Evolutionary conservation across 1,140 invertebrate genomes (phyloP).

Genomic region (Drosophila trapezifrons): DNA sequence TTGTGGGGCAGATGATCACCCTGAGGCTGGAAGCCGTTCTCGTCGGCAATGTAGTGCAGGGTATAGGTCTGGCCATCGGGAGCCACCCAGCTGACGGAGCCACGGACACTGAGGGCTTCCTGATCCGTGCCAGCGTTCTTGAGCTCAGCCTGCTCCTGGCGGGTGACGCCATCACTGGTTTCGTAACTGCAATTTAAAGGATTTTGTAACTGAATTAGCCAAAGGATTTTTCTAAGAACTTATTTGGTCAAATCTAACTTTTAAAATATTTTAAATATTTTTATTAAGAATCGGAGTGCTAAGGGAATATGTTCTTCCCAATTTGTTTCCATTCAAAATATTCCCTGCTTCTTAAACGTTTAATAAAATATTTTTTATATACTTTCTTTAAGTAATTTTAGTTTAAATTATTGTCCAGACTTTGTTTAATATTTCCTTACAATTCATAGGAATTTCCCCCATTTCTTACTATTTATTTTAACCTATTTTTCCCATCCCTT

Average conservation of each 20-base stretch:
- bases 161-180: conserved; percentile 88
- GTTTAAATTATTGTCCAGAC: no score
- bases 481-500: not conserved
- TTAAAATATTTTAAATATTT: not conserved
- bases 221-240: not conserved
- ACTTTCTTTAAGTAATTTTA: not conserved
- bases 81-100: conserved; percentile 88
- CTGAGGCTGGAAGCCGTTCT: conserved; percentile 89
- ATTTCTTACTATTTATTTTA: not conserved
- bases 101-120: conserved; percentile 86
- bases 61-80: conserved; percentile 88
- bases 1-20: conserved; percentile 86
- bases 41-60: conserved; percentile 89
- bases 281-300: no score
- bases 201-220: not conserved
- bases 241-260: not conserved
- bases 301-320: not conserved
- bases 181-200: conserved; percentile 85
- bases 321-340: no score
- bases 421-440: accelerated
- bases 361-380: not conserved
- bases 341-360: not conserved
- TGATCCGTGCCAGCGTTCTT: conserved; percentile 86
- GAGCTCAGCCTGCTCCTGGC: conserved; percentile 87
- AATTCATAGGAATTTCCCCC: no score